Evolutionary conservation across 1,140 invertebrate species (phyloP).

Genomic region (Bactericera cockerelli): DNA sequence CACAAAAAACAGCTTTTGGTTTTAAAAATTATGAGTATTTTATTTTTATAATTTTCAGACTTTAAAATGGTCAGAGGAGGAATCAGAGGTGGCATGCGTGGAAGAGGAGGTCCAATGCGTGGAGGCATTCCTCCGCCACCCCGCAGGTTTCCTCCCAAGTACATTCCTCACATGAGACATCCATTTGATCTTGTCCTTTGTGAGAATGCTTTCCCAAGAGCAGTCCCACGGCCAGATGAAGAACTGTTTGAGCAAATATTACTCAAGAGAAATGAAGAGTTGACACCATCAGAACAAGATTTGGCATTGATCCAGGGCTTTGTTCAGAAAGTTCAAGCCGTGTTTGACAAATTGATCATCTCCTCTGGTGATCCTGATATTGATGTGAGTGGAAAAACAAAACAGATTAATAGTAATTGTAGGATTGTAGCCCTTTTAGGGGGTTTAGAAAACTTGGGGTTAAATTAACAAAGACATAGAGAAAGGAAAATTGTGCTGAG

Average conservation of each 20-base stretch:
- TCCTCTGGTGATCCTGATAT: conserved; percentile 86
- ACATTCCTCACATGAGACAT: conserved; percentile 36
- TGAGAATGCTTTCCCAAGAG: conserved; percentile 72
- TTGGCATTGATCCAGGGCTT: conserved; percentile 80
- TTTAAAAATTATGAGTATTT: too few species aligned
- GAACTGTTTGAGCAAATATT: conserved; percentile 60
- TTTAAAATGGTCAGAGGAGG: not conserved
- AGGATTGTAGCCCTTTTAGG: too few species aligned
- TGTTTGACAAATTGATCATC: conserved; percentile 84
- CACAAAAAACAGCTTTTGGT: too few species aligned
- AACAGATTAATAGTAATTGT: too few species aligned
- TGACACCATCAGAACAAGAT: conserved; percentile 75
- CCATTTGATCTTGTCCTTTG: conserved; percentile 82
- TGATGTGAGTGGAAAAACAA: conserved; percentile 92
- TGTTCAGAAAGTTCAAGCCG: conserved; percentile 81
- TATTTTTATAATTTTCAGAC: too few species aligned
- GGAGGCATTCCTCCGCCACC: conserved; percentile 28
- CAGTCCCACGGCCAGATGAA: conserved; percentile 67
- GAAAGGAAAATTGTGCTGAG: too few species aligned
- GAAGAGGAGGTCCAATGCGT: conserved; percentile 36
- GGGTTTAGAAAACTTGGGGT: too few species aligned
- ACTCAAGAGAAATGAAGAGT: conserved; percentile 75
- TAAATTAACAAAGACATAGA: too few species aligned
- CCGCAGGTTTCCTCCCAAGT: conserved; percentile 51
- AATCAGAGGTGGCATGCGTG: conserved; percentile 37